Evolutionary conservation across 30 jellyfish, hydroid and myxozoan genomes (phyloP).

Genomic region (Hydractinia symbiolongicarpus): DNA sequence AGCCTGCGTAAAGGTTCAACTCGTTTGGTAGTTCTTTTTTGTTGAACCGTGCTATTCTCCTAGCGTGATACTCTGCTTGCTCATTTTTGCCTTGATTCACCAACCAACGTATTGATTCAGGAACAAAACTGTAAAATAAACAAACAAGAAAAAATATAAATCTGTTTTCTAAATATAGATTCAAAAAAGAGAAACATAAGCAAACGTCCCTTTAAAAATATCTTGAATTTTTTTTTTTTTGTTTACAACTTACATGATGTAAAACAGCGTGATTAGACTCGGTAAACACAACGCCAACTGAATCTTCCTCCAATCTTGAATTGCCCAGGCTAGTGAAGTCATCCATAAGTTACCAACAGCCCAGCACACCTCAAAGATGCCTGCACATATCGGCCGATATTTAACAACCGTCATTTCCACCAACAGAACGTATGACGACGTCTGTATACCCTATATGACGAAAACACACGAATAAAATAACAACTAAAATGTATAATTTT

Average conservation of each 20-base stretch:
- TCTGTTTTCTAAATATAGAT: too few species aligned
- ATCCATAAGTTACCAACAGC: slow-evolving; percentile 91
- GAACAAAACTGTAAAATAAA: slow-evolving; percentile 40
- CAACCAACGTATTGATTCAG: slow-evolving; percentile 90
- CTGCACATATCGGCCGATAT: slow-evolving; percentile 55
- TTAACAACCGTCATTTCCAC: slow-evolving; percentile 67
- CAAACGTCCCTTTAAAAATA: not conserved
- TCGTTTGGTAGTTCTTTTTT: slow-evolving; percentile 41
- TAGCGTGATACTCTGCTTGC: slow-evolving; percentile 49
- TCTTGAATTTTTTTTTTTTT: not conserved
- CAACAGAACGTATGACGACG: slow-evolving; percentile 68
- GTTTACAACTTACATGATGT: slow-evolving; percentile 42
- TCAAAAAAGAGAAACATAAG: too few species aligned
- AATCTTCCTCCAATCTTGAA: slow-evolving; percentile 70
- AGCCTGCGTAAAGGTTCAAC: slow-evolving; percentile 39
- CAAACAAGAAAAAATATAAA: too few species aligned
- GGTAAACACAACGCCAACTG: slow-evolving; percentile 85
- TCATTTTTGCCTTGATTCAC: slow-evolving; percentile 43
- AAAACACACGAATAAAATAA: not conserved
- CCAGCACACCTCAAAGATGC: slow-evolving; percentile 80
- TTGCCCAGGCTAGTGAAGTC: slow-evolving; percentile 84
- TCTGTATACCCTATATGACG: slow-evolving; percentile 67
- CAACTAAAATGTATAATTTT: too few species aligned
- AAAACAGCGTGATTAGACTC: slow-evolving; percentile 55
- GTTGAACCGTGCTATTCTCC: slow-evolving; percentile 44